A percentile compares a stretch with the other conserved stretches of the same genome.
Evolutionary conservation across 2,113 vertebrate genomes (phyloP).

Genomic region (Lipotes vexillifer): DNA sequence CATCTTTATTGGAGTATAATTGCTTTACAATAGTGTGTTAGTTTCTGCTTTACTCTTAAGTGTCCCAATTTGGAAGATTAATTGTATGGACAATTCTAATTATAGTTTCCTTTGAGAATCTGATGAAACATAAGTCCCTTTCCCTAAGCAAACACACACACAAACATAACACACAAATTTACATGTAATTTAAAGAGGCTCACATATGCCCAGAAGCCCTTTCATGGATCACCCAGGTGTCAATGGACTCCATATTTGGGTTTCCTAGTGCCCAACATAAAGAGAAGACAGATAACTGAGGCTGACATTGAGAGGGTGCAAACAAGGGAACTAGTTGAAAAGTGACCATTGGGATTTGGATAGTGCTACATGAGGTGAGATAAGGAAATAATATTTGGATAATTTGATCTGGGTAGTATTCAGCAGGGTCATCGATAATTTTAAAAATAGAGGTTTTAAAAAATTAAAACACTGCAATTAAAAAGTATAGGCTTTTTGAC

Average conservation of each 20-base stretch:
- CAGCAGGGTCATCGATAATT: neutral
- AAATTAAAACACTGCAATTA: neutral
- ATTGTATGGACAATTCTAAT: neutral
- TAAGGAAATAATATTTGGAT: neutral
- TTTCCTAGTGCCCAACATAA: neutral
- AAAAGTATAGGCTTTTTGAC: neutral
- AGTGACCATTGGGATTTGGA: neutral
- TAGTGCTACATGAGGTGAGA: neutral
- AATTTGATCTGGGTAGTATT: neutral
- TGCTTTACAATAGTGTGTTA: too few relatives aligned
- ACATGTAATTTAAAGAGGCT: neutral
- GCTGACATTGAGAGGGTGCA: neutral
- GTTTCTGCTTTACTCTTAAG: neutral
- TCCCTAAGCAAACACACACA: neutral
- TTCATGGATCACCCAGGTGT: neutral
- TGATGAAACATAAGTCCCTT: neutral
- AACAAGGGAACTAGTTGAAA: neutral
- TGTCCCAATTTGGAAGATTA: neutral
- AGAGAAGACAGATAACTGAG: neutral
- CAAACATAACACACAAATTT: neutral
- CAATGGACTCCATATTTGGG: neutral
- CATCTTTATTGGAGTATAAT: too few relatives aligned
- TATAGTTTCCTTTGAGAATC: constrained; percentile 13
- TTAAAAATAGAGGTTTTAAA: neutral
- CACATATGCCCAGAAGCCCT: neutral